Percentiles rank a stretch among this genome's conserved stretches.
These are phyloP conservation scores for Gila robusta DNA, from an alignment of 2,797 vertebrate genomes.

Conservation along the genomic window DNA sequence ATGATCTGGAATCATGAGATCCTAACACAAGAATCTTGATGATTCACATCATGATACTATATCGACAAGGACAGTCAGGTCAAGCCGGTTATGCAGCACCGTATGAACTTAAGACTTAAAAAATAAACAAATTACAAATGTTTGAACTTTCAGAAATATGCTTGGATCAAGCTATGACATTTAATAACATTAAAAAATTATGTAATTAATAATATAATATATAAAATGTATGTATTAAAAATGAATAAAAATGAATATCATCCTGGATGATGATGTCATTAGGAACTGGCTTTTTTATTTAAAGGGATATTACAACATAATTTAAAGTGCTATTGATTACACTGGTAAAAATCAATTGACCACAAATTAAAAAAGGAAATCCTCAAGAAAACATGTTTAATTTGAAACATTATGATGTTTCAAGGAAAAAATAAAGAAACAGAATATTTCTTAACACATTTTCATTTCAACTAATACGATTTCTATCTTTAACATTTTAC, in stretches of 20 bases:
- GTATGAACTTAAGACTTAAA: neutral
- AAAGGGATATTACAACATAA: too few relatives aligned
- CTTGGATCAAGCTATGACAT: neutral
- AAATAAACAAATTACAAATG: neutral
- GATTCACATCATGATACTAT: neutral
- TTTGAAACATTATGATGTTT: neutral
- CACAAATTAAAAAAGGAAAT: neutral
- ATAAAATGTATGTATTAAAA: neutral
- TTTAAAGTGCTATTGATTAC: neutral
- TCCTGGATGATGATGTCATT: neutral
- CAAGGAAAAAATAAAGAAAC: too few relatives aligned
- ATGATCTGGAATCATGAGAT: neutral
- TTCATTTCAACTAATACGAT: neutral
- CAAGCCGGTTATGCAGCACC: neutral
- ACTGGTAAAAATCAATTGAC: too few relatives aligned
- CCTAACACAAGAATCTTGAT: neutral
- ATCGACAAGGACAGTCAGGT: slow-evolving; percentile 8
- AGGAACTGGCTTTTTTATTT: too few relatives aligned
- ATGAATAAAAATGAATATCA: neutral
- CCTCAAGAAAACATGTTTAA: neutral
- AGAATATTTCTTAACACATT: too few relatives aligned
- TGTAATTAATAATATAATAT: too few relatives aligned
- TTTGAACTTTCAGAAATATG: neutral
- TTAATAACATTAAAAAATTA: too few relatives aligned
- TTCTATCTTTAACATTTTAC: neutral